Evolutionary conservation across 2,888 invertebrate genomes (phyloP).

Genomic region (Drosophila nigricruria): DNA sequence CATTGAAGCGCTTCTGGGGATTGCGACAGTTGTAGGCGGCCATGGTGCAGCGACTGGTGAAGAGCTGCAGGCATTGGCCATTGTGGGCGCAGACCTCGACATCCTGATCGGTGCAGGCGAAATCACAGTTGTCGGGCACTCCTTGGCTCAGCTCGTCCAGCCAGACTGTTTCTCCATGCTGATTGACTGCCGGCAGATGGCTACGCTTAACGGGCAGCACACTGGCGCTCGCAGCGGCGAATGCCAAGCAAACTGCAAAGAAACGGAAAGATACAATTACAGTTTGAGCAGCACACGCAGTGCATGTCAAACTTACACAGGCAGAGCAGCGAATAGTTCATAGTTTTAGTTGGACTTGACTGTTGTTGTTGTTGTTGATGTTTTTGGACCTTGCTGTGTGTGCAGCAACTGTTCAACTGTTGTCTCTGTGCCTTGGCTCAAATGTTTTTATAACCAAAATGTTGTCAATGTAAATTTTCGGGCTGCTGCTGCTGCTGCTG

Average conservation of each 20-base stretch:
- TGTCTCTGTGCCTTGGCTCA: constrained; percentile 16
- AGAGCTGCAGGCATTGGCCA: constrained; percentile 74
- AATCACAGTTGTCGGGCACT: constrained; percentile 68
- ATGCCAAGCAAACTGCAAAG: constrained; percentile 29
- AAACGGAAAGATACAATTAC: neutral
- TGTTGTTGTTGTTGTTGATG: constrained; percentile 17
- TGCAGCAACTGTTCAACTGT: constrained; percentile 65
- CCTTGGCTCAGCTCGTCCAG: constrained; percentile 27
- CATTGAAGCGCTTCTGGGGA: constrained; percentile 69
- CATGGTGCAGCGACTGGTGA: constrained; percentile 70
- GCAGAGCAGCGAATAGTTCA: constrained; percentile 43
- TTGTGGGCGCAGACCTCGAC: constrained; percentile 69
- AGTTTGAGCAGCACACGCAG: neutral
- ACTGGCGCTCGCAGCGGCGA: constrained; percentile 35
- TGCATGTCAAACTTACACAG: constrained; percentile 48
- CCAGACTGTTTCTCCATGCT: constrained; percentile 50
- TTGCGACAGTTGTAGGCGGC: constrained; percentile 77
- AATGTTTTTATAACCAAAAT: constrained; percentile 57
- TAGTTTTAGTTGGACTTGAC: constrained; percentile 31
- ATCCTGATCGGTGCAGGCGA: constrained; percentile 62
- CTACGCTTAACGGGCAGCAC: constrained; percentile 42
- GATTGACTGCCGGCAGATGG: constrained; percentile 54
- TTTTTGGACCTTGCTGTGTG: constrained; percentile 50
- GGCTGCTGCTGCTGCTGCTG: neutral
- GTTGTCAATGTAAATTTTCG: constrained; percentile 10